Percentiles rank a stretch among this genome's conserved stretches.
Conservation (phyloP, 2,113 vertebrate genomes). For the Ardeotis arabs region DNA sequence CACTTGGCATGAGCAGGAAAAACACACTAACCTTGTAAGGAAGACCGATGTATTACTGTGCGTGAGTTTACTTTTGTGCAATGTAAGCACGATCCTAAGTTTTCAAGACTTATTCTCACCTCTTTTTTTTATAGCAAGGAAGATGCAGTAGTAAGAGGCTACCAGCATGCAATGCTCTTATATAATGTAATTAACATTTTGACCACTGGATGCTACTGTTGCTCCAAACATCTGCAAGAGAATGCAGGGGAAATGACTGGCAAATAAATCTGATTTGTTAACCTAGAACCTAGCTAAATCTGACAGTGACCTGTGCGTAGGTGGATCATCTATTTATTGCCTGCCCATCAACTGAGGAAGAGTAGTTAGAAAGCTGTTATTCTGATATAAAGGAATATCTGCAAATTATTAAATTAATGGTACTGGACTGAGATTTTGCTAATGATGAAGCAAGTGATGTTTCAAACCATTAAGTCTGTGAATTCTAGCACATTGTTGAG, state of each 20-base stretch:
- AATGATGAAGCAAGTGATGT: background rate
- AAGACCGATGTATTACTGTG: background rate
- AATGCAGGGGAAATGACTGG: background rate
- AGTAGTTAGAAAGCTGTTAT: background rate
- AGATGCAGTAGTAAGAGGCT: background rate
- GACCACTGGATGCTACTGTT: constrained; percentile 69
- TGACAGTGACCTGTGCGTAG: background rate
- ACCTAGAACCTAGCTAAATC: background rate
- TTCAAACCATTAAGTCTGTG: background rate
- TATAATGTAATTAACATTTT: constrained; percentile 54
- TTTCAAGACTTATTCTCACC: background rate
- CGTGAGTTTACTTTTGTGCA: background rate
- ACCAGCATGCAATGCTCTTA: background rate
- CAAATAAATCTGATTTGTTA: background rate
- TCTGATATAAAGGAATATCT: background rate
- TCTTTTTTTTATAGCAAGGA: background rate
- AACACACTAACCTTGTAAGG: background rate
- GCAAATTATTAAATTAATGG: background rate
- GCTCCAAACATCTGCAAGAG: constrained; percentile 37
- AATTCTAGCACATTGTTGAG: background rate
- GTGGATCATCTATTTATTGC: background rate
- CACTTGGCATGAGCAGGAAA: background rate
- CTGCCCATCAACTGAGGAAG: background rate
- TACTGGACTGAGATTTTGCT: background rate
- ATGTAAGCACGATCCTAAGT: rapidly evolving